Evolutionary conservation across 2,113 vertebrate species (phyloP), one percentile per base, ranked within the genome.

Genomic region (Campylorhamphus procurvoides): DNA sequence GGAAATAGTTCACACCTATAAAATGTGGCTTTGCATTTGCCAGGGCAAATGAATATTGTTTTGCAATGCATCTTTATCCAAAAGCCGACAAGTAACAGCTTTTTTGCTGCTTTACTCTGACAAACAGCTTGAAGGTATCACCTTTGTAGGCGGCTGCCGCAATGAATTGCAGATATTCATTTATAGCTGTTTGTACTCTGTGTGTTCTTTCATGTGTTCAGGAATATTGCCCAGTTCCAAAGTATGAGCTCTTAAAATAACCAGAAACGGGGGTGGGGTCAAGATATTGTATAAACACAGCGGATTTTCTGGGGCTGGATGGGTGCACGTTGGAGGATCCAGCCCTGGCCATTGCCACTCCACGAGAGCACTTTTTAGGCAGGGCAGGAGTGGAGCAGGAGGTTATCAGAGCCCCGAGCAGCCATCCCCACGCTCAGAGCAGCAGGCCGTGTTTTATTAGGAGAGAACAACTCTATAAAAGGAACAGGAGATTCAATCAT

Each of bases 381-480:
- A 75, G 55, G 68, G 93, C 91, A 84, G 9, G 39, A 12, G 12
- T 56, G 23, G 97, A 96, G 96, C 97, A 96, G 92, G 55, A 97
- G 92, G 93, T 95, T 97, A 96, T 96, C 93, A 3, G 37, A 94
- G 87, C 62, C 82, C 35, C 33, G 69, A 93, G 97, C 93, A 58
- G 96, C 39, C 89, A 95, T 97, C 93, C 95, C 77, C 93, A 91
- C 97, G 95, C 84, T 90, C 95, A 88, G 95, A 62, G 94, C 96
- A 86, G 96, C 97, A 87, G 91, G 97, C 79, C 97, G 97, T 98
- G 97, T 98, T 98, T 98, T 98, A 98, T 98, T 98, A 98, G 98
- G 97, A 98, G 98, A 98, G 98, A 98, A 98, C 98, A 98, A 98
- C 97, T 98, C 98, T 98, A 98, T 98, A 98, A 98, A 98, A 98